Evolutionary conservation across 2,888 invertebrate species (phyloP).

Genomic region (Callosobruchus maculatus): DNA sequence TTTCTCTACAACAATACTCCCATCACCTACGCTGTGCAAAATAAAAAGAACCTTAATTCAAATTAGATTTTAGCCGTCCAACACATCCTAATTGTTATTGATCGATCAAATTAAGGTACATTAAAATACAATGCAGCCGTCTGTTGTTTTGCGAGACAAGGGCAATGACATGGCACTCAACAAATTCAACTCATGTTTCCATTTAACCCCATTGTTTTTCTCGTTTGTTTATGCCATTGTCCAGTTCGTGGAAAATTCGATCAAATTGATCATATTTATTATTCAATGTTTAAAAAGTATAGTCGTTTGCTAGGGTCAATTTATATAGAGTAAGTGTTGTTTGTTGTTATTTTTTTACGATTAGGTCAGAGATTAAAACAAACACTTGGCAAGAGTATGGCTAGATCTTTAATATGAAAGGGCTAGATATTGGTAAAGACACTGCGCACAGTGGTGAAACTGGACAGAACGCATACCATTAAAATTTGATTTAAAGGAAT

Average conservation of each 20-base stretch:
- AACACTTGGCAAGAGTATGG: too few species aligned
- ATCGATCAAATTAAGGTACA: not conserved
- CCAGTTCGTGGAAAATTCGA: not conserved
- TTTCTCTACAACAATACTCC: too few species aligned
- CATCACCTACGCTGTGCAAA: too few species aligned
- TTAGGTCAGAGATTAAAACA: too few species aligned
- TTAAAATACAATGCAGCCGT: not conserved
- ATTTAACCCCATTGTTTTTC: not conserved
- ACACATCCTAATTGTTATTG: not conserved
- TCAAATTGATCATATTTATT: not conserved
- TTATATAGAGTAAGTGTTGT: too few species aligned
- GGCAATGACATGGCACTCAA: not conserved
- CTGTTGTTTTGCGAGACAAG: not conserved
- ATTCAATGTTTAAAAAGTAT: not conserved
- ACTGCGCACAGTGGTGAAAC: too few species aligned
- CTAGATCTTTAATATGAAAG: too few species aligned
- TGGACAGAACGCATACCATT: too few species aligned
- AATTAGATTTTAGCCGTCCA: not conserved
- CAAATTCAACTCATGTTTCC: not conserved
- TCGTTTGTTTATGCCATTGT: not conserved
- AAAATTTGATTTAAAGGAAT: too few species aligned
- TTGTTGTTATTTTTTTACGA: too few species aligned
- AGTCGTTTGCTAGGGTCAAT: too few species aligned
- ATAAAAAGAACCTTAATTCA: not conserved
- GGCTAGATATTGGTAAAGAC: too few species aligned